A percentile compares a stretch with the other conserved stretches of the same genome.
These are phyloP conservation scores for Harlomillsia oculata DNA, from an alignment of 1,140 invertebrate genomes.

Conservation along the genomic window DNA sequence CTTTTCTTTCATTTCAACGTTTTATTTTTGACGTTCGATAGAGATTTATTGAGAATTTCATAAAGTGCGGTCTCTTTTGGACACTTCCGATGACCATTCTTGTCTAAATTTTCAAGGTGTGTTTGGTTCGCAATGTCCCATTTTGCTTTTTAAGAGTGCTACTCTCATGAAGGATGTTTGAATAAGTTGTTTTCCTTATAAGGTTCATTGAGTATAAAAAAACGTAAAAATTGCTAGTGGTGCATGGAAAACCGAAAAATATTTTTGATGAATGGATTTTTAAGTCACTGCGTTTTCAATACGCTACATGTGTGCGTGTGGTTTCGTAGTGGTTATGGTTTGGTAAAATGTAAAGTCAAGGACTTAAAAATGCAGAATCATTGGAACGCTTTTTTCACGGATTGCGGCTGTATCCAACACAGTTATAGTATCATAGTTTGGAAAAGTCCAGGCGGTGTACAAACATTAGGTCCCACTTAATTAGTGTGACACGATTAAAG, in stretches of 20 bases:
- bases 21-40: constrained; percentile 7
- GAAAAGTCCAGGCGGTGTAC: too few species aligned
- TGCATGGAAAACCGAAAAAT: constrained; percentile 7
- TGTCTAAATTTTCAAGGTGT: constrained; percentile 28
- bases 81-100: constrained; percentile 5
- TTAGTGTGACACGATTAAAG: too few species aligned
- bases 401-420: too few species aligned
- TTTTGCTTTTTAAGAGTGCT: neutral
- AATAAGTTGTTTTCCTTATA: neutral
- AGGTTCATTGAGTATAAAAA: neutral
- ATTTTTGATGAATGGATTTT: constrained; percentile 15
- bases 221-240: neutral
- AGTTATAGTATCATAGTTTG: too few species aligned
- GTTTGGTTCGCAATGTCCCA: constrained; percentile 6
- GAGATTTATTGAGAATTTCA: constrained; percentile 27
- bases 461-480: too few species aligned
- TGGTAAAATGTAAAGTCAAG: too few species aligned
- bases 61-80: constrained; percentile 15
- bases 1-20: constrained; percentile 8
- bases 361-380: too few species aligned
- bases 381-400: too few species aligned
- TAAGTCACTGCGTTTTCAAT: too few species aligned
- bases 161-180: neutral
- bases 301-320: too few species aligned
- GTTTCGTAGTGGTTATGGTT: too few species aligned